These are phyloP conservation scores for Pollachius pollachius DNA, from an alignment of 2,113 vertebrate species.

Conservation along the genomic window DNA sequence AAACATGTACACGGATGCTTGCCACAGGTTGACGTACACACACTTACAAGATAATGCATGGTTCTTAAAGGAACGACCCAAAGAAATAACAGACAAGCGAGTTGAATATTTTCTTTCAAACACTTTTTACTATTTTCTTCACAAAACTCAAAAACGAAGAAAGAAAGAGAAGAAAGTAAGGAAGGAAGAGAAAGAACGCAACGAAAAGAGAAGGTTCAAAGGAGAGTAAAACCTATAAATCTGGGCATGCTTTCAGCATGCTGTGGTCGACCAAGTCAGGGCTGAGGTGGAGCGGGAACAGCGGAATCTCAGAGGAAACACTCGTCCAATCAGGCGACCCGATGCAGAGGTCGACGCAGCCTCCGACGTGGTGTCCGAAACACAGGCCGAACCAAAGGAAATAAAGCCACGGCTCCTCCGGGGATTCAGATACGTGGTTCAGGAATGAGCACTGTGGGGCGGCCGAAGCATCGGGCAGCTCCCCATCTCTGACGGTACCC, in stretches of 20 bases:
- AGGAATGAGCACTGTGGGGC: conserved; percentile 34
- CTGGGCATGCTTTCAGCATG: conserved; percentile 71
- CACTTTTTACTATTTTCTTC: conserved; percentile 72
- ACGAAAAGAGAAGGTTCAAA: conserved; percentile 35
- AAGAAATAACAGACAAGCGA: conserved; percentile 35
- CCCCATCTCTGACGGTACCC: conserved; percentile 31
- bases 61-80: not conserved
- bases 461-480: conserved; percentile 8
- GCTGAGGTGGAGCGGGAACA: conserved; percentile 29
- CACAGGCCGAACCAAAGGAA: not conserved
- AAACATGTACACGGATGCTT: not conserved
- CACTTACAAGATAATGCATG: conserved; percentile 3
- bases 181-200: conserved; percentile 30
- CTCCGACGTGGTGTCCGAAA: conserved; percentile 1
- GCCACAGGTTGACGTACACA: not conserved
- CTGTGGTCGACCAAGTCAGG: conserved; percentile 52
- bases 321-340: conserved; percentile 36
- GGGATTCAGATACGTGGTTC: conserved; percentile 23
- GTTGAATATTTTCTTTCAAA: conserved; percentile 60
- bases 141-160: conserved; percentile 68
- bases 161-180: conserved; percentile 37
- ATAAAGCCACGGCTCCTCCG: not conserved
- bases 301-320: conserved; percentile 46
- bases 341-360: conserved; percentile 25
- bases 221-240: conserved; percentile 50